A percentile compares a stretch with the other conserved stretches of the same genome.
These are phyloP conservation scores for Syngnathus acus DNA, from an alignment of 2,797 vertebrate genomes.

Conservation along the genomic window DNA sequence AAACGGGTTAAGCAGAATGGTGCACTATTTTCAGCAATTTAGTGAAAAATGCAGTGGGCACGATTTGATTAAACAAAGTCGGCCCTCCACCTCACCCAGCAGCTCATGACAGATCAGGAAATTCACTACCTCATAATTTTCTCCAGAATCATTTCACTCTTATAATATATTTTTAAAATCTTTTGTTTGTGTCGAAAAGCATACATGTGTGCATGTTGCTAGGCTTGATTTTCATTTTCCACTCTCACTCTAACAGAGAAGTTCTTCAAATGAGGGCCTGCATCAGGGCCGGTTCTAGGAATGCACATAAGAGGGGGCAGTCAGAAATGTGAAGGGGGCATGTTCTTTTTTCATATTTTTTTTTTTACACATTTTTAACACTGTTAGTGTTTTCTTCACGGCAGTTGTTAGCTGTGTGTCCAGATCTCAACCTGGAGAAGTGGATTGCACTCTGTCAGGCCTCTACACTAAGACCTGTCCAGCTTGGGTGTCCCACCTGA, in stretches of 20 bases:
- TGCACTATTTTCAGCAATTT: conserved; percentile 6
- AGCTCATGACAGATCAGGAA: not conserved
- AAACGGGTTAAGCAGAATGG: not conserved
- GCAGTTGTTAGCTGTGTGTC: too few relatives aligned
- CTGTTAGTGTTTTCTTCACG: too few relatives aligned
- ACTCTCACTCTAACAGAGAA: not conserved
- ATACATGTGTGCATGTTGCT: not conserved
- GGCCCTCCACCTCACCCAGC: not conserved
- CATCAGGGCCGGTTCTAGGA: too few relatives aligned
- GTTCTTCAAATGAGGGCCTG: conserved; percentile 8
- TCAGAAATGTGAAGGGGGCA: too few relatives aligned
- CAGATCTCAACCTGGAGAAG: too few relatives aligned
- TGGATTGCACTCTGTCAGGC: too few relatives aligned
- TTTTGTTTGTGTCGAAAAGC: not conserved
- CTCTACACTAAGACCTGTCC: too few relatives aligned
- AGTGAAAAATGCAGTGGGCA: conserved; percentile 21
- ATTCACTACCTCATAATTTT: not conserved
- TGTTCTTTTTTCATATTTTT: too few relatives aligned
- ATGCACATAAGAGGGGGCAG: too few relatives aligned
- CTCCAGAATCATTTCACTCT: not conserved
- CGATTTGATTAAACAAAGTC: conserved; percentile 41
- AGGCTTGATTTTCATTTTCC: conserved; percentile 3
- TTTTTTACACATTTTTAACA: too few relatives aligned
- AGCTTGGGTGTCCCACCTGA: too few relatives aligned
- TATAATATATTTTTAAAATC: not conserved